Evolutionary conservation across 2,113 vertebrate genomes (phyloP).

Genomic region (Seriola rivoliana): DNA sequence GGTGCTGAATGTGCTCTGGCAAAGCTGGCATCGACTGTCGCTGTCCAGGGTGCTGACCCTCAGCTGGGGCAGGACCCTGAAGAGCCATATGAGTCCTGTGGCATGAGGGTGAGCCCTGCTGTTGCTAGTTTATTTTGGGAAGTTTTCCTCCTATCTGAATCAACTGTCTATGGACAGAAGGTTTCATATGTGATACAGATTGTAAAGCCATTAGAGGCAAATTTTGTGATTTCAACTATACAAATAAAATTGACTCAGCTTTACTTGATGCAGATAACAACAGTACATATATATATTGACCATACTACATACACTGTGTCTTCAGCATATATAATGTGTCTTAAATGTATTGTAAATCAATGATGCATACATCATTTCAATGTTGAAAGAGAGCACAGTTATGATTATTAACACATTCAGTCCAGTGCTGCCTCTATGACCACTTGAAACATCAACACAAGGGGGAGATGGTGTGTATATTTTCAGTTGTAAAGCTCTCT

Average conservation of each 20-base stretch:
- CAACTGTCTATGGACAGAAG: background rate
- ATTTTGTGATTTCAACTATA: background rate
- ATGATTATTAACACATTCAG: background rate
- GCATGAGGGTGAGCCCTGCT: background rate
- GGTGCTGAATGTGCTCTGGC: conserved; percentile 6
- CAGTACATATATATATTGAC: no score
- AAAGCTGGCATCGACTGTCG: background rate
- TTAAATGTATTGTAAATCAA: background rate
- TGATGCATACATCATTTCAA: background rate
- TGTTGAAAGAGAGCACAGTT: background rate
- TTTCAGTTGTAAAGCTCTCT: conserved; percentile 6
- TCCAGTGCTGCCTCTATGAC: background rate
- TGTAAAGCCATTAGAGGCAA: background rate
- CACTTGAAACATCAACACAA: conserved; percentile 42
- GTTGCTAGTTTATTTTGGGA: background rate
- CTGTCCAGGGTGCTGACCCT: conserved; percentile 23
- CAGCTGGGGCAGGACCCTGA: background rate
- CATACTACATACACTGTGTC: background rate
- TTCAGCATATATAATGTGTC: background rate
- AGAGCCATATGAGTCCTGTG: background rate
- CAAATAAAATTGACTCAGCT: background rate
- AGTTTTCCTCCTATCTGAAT: no score
- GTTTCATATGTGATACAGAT: background rate
- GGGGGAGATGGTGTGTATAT: conserved; percentile 48
- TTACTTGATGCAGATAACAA: background rate